Conservation (phyloP, 2,797 vertebrate species). For the Platyrinchus mystaceus region DNA sequence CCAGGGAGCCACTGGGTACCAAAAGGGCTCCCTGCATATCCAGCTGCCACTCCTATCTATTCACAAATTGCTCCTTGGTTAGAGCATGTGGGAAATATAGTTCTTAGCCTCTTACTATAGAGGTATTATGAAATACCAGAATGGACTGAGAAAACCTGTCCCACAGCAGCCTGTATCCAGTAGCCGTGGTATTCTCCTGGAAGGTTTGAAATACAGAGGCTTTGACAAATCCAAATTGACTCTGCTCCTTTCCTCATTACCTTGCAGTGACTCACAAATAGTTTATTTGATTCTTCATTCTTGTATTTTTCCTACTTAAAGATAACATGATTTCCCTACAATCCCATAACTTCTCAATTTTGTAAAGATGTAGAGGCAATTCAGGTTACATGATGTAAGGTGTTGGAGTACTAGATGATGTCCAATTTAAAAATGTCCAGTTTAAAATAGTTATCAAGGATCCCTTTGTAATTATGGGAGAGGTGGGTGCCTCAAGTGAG, state of each 20-base stretch:
- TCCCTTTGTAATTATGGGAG: neutral
- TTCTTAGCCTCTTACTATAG: neutral
- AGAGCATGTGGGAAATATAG: rapidly evolving
- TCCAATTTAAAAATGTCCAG: neutral
- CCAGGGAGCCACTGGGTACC: too few relatives aligned
- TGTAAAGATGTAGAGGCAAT: neutral
- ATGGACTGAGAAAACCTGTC: neutral
- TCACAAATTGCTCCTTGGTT: neutral
- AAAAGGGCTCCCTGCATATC: neutral
- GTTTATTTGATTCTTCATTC: neutral
- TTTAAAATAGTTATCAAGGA: neutral
- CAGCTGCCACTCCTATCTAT: neutral
- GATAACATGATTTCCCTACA: neutral
- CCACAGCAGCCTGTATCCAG: neutral
- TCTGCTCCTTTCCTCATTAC: neutral
- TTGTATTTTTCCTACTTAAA: neutral
- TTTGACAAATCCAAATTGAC: neutral
- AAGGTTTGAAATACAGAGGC: neutral
- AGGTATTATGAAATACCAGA: neutral
- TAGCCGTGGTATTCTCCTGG: neutral
- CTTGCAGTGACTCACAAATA: neutral
- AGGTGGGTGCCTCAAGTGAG: neutral
- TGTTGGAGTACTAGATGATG: neutral
- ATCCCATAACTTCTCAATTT: neutral
- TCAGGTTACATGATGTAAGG: neutral